A percentile compares a stretch with the other conserved stretches of the same genome.
These are phyloP conservation scores for Serranus cabrilla DNA, from an alignment of 2,797 vertebrate genomes.

Conservation along the genomic window DNA sequence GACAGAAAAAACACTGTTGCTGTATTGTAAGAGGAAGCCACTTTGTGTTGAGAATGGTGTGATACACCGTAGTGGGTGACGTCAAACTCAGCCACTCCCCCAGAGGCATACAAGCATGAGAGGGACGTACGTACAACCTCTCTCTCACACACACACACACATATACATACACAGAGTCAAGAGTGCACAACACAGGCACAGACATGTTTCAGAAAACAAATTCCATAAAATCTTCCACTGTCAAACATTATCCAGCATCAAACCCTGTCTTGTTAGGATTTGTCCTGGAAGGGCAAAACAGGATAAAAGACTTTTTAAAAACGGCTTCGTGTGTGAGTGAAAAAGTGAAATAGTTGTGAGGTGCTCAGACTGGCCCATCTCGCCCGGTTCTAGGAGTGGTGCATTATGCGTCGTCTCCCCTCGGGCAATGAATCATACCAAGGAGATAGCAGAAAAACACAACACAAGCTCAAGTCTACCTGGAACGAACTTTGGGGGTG, in stretches of 20 bases:
- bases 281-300: background rate
- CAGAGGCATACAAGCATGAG: constrained; percentile 52
- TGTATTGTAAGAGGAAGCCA: constrained; percentile 70
- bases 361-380: constrained; percentile 30
- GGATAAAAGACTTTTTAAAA: background rate
- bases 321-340: background rate
- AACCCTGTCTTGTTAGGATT: constrained; percentile 30
- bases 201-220: constrained; percentile 46
- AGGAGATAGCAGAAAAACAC: background rate
- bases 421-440: constrained; percentile 6
- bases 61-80: constrained; percentile 81
- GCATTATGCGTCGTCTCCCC: background rate
- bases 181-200: constrained; percentile 29
- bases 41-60: constrained; percentile 79
- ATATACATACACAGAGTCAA: constrained; percentile 1
- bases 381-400: constrained; percentile 19
- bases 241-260: background rate
- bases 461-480: background rate
- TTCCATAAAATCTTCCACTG: constrained; percentile 36
- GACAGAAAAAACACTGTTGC: constrained; percentile 29
- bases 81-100: constrained; percentile 79
- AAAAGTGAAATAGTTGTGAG: constrained; percentile 17
- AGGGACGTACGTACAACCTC: constrained; percentile 2
- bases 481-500: background rate
- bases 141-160: background rate